phyloP scores from a whole-genome alignment of 2,113 vertebrate species.

The Xiphorhynchus elegans region DNA sequence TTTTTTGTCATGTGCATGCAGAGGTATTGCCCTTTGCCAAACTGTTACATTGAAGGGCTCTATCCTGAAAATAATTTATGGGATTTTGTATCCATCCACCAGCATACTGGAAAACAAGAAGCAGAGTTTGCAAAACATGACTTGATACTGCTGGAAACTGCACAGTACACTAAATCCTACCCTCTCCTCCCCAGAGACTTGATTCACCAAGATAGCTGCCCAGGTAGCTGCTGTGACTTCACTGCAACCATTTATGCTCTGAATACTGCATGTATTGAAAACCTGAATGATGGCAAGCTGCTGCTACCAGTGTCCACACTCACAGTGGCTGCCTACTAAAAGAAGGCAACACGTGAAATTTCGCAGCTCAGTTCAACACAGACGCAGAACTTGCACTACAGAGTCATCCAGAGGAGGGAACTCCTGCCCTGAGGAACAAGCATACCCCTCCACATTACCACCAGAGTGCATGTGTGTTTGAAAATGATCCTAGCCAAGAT shows the following conservation, averaged over 20 bases:
- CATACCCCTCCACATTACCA: fast-evolving
- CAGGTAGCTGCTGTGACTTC: not conserved
- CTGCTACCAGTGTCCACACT: not conserved
- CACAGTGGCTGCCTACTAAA: not conserved
- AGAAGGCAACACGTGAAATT: not conserved
- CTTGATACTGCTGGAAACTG: not conserved
- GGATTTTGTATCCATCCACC: not conserved
- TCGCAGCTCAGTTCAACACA: fast-evolving
- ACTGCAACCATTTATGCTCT: not conserved
- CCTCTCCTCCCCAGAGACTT: not conserved
- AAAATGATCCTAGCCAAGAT: not conserved
- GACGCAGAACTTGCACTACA: not conserved
- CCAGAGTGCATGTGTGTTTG: fast-evolving
- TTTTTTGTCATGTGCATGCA: not conserved
- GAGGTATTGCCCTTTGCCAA: not conserved
- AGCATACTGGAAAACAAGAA: not conserved
- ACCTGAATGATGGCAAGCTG: not conserved
- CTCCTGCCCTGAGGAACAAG: not conserved
- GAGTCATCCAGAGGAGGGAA: not conserved
- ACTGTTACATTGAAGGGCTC: not conserved
- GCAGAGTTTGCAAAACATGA: not conserved
- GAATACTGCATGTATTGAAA: not conserved
- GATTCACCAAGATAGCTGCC: not conserved
- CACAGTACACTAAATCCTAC: not conserved
- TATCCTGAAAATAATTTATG: not conserved